phyloP scores from a whole-genome alignment of 2,888 invertebrate species.

The Papilio gigon region DNA sequence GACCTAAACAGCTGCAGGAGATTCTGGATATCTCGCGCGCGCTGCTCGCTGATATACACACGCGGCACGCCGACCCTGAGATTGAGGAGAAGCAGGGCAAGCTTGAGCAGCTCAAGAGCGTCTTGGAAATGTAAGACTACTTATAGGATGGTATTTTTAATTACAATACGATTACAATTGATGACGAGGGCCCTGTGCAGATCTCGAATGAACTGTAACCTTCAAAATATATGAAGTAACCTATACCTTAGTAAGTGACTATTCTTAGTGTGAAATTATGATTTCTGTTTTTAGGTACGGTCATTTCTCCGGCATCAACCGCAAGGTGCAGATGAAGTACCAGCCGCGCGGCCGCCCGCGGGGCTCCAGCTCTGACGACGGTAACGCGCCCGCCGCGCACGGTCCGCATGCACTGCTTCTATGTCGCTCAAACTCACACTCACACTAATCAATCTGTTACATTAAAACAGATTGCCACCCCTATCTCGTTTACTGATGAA shows the following conservation, averaged over 20 bases:
- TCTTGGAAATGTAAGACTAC: conserved; percentile 98
- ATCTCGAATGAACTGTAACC: no score
- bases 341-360: conserved; percentile 96
- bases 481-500: no score
- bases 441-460: background rate
- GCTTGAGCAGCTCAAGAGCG: conserved; percentile 97
- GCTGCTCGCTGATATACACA: conserved; percentile 93
- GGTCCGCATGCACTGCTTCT: conserved; percentile 51
- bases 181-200: no score
- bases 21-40: conserved; percentile 98
- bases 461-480: background rate
- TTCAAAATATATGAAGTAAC: no score
- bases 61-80: conserved; percentile 93
- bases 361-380: conserved; percentile 96
- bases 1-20: conserved; percentile 98
- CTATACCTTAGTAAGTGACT: no score
- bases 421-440: conserved; percentile 27
- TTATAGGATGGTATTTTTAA: no score
- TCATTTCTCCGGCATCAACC: conserved; percentile 99
- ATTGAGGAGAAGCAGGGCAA: conserved; percentile 98
- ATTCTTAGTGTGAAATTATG: no score
- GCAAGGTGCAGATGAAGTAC: conserved; percentile 99
- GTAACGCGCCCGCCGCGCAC: conserved; percentile 82
- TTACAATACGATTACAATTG: no score
- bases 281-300: conserved; percentile 94